A percentile compares a stretch with the other conserved stretches of the same genome.
These are phyloP conservation scores for Acrobasis consociella DNA, from an alignment of 2,888 invertebrate genomes.

Conservation along the genomic window DNA sequence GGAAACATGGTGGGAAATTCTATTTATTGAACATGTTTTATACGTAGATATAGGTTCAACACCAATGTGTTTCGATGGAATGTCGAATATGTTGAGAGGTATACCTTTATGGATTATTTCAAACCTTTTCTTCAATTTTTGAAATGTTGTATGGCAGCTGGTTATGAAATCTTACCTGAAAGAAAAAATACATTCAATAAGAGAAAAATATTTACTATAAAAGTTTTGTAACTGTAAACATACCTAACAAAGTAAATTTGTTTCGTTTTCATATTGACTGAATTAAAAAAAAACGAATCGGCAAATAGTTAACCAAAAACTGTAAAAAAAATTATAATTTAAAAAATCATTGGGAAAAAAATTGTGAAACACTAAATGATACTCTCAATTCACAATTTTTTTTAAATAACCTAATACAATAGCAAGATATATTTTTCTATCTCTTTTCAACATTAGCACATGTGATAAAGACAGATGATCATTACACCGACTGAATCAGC, in stretches of 20 bases:
- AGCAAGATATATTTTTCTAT: background rate
- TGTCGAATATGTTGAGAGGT: too few relatives aligned
- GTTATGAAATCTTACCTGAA: background rate
- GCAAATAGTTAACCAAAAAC: background rate
- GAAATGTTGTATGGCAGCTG: background rate
- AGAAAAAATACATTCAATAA: background rate
- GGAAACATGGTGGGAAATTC: background rate
- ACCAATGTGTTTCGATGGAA: too few relatives aligned
- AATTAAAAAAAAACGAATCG: too few relatives aligned
- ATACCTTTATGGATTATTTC: background rate
- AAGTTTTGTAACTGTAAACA: too few relatives aligned
- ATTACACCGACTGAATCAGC: conserved; percentile 28
- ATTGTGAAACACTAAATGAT: too few relatives aligned
- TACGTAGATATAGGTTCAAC: too few relatives aligned
- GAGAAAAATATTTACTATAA: too few relatives aligned
- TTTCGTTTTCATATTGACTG: background rate
- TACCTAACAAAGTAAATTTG: background rate
- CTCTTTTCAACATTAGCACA: conserved; percentile 1
- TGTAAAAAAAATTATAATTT: background rate
- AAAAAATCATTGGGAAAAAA: background rate
- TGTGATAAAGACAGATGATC: conserved; percentile 18
- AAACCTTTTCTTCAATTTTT: background rate
- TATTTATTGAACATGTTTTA: background rate
- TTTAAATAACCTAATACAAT: too few relatives aligned
- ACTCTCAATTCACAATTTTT: background rate